Percentiles rank a stretch among this genome's conserved stretches.
phyloP scores from a whole-genome alignment of 2,797 vertebrate genomes.

The Neosilurus mollespiculum region DNA sequence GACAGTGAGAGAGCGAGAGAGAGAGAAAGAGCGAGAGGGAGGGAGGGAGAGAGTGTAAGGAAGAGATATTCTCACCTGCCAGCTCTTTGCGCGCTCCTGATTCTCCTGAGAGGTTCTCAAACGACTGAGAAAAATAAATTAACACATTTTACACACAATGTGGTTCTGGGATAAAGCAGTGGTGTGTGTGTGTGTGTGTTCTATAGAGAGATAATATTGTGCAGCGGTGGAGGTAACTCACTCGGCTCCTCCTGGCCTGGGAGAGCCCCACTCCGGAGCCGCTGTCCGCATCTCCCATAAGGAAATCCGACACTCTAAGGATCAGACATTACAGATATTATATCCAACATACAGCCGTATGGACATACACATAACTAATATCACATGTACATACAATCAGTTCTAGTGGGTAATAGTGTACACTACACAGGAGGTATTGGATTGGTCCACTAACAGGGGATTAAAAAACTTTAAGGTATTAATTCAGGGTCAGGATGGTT shows the following conservation, averaged over 20 bases:
- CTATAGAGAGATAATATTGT: background rate
- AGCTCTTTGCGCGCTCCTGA: constrained; percentile 73
- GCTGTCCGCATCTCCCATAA: constrained; percentile 89
- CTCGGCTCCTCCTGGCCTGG: constrained; percentile 78
- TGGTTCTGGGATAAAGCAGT: background rate
- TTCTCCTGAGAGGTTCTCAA: constrained; percentile 81
- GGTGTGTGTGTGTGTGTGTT: background rate
- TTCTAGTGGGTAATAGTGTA: background rate
- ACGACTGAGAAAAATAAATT: constrained; percentile 68
- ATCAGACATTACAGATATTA: background rate
- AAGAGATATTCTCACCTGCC: constrained; percentile 60
- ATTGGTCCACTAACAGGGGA: no score
- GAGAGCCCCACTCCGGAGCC: constrained; percentile 76
- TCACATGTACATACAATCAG: background rate
- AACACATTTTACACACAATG: constrained; percentile 11
- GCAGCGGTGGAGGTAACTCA: constrained; percentile 55
- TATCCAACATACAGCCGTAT: background rate
- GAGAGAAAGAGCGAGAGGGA: background rate
- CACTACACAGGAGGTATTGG: background rate
- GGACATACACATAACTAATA: background rate
- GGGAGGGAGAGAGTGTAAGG: background rate
- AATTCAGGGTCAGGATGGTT: background rate
- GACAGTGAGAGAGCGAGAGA: background rate
- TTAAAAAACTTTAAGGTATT: background rate
- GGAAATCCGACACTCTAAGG: constrained; percentile 84